A percentile compares a stretch with the other conserved stretches of the same genome.
These are phyloP conservation scores for Geophilus truncorum DNA, from an alignment of 2,888 invertebrate genomes.

Conservation along the genomic window DNA sequence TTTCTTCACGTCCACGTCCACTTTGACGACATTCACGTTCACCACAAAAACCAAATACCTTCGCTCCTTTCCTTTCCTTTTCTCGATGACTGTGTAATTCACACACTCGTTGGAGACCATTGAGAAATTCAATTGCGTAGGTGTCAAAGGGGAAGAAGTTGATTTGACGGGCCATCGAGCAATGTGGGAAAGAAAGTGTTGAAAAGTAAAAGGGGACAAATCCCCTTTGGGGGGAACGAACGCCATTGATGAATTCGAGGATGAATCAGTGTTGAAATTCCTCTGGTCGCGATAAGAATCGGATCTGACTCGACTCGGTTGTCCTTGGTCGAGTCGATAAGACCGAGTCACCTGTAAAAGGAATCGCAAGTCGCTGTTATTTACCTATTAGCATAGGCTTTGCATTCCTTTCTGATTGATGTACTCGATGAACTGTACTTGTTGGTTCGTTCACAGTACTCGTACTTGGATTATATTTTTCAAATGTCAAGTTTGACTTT, in stretches of 20 bases:
- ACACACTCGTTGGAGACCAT: too few species aligned
- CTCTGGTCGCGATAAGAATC: neutral
- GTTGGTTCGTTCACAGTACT: too few species aligned
- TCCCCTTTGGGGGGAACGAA: neutral
- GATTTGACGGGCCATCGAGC: neutral
- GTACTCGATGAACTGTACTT: slow-evolving; percentile 13
- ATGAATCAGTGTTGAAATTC: slow-evolving; percentile 13
- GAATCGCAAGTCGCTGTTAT: neutral
- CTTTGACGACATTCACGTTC: too few species aligned
- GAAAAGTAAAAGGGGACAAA: neutral
- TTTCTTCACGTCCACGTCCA: too few species aligned
- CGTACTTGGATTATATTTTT: too few species aligned
- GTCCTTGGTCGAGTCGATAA: slow-evolving; percentile 23
- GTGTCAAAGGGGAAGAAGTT: neutral
- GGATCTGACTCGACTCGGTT: too few species aligned
- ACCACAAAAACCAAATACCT: too few species aligned
- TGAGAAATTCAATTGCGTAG: too few species aligned
- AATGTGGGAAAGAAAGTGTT: neutral
- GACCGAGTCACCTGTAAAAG: slow-evolving; percentile 24
- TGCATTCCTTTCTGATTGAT: slow-evolving; percentile 12
- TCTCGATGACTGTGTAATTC: too few species aligned
- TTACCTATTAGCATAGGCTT: neutral
- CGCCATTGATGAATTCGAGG: neutral
- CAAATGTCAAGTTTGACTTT: too few species aligned
- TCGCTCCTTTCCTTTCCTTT: too few species aligned